Percentiles rank a stretch among this genome's conserved stretches.
Evolutionary conservation across 2,113 vertebrate species (phyloP).

Genomic region (Larimichthys crocea): DNA sequence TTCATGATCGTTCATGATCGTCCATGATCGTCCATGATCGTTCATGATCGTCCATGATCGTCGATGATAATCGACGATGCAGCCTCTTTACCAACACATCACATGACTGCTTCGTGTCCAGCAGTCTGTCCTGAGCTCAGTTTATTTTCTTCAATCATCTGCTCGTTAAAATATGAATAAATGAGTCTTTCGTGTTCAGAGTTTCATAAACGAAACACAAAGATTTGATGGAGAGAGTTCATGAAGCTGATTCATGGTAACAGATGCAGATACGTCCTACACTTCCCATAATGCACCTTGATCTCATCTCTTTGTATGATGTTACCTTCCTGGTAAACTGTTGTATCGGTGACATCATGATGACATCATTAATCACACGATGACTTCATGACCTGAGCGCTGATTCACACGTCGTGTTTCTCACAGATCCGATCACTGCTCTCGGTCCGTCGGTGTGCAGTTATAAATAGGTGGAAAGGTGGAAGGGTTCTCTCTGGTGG

Average conservation of each 20-base stretch:
- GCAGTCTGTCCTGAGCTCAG: too few species aligned
- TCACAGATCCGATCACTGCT: slow-evolving; percentile 18
- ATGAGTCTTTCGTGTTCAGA: too few species aligned
- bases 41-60: too few species aligned
- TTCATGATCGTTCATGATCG: accelerated
- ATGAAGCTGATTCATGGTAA: not conserved
- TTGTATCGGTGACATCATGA: not conserved
- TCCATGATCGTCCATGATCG: too few species aligned
- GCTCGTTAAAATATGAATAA: too few species aligned
- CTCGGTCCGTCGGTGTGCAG: slow-evolving; percentile 22
- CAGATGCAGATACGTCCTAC: not conserved
- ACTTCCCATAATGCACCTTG: not conserved
- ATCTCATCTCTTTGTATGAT: not conserved
- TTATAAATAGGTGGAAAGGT: slow-evolving; percentile 52
- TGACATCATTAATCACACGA: not conserved
- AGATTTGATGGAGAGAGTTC: not conserved
- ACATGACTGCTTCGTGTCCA: too few species aligned
- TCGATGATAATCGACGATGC: too few species aligned
- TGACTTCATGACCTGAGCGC: too few species aligned
- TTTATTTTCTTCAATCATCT: too few species aligned
- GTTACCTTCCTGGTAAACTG: not conserved
- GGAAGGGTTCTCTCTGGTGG: slow-evolving; percentile 52
- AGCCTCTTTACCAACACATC: too few species aligned
- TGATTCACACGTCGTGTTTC: not conserved
- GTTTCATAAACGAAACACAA: not conserved